Percentiles rank a stretch among this genome's conserved stretches.
Conservation (phyloP, 2,888 invertebrate genomes). For the Eupithecia centaureata region DNA sequence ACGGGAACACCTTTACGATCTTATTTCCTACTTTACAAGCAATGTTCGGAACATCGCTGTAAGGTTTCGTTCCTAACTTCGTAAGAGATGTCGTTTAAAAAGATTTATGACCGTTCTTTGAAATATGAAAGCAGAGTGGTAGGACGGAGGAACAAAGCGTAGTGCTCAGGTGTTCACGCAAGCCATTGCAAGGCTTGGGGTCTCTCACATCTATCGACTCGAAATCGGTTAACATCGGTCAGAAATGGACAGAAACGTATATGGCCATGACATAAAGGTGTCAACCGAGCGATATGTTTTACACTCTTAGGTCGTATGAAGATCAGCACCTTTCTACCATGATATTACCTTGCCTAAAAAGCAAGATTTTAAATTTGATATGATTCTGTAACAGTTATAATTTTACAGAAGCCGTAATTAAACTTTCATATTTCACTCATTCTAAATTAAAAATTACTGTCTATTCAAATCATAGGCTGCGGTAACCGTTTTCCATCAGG, state of each 20-base stretch:
- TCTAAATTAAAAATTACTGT: no score
- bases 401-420: no score
- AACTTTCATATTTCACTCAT: no score
- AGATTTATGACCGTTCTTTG: slow-evolving; percentile 16
- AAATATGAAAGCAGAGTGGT: slow-evolving; percentile 26
- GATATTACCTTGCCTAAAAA: no score
- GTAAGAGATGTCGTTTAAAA: slow-evolving; percentile 4
- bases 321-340: background rate
- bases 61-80: background rate
- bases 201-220: background rate
- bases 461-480: no score
- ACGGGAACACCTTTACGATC: slow-evolving; percentile 7
- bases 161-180: slow-evolving; percentile 49
- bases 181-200: slow-evolving; percentile 51
- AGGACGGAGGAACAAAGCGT: slow-evolving; percentile 28
- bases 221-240: background rate
- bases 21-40: background rate
- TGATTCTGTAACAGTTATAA: no score
- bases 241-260: slow-evolving; percentile 40
- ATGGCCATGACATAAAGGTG: background rate
- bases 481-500: no score
- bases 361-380: no score
- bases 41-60: slow-evolving; percentile 10
- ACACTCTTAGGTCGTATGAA: background rate
- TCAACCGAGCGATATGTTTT: background rate